Base-by-base conservation (phyloP, 2,888 invertebrate genomes). In the Hofmannophila pseudospretella region DNA sequence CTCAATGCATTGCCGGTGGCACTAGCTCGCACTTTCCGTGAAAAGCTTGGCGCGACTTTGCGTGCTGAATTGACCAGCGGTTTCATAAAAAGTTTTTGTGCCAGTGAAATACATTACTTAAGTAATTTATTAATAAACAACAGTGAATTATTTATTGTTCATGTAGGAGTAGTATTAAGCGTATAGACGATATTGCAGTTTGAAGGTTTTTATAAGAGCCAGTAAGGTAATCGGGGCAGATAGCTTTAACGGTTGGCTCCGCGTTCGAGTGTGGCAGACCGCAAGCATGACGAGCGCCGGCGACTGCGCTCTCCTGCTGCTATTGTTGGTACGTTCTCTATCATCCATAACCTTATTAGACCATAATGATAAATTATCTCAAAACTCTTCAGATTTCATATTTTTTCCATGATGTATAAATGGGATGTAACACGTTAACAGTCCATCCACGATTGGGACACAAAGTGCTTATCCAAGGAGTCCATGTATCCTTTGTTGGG, bases 161-260 rank as follows among this genome's bases (percentile, higher is more conserved):
- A n/a, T n/a, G n/a, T n/a, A n/a, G n/a, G n/a, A n/a, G n/a, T 34
- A 16, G 19, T 37, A 13, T 27, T 32, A 22, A 34, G 27, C 45
- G 41, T 36, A 40, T 34, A 50, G 37, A 40, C 42, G 33, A 42
- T 38, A 43, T 32, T 35, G 31, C 32, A 43, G n/a, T 38, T 44
- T 37, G 46, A 53, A 51, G 53, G 55, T 71, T 79, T 80, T 77
- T 69, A 67, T 63, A 62, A 63, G 61, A 61, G 60, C 64, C 65
- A 67, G 78, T 71, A 77, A 74, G 70, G 79, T 84, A 84, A 86
- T 85, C 84, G 86, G 86, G 85, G 85, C 86, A 85, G 78, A 85
- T 77, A 86, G 71, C 64, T 67, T 82, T 85, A 86, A 86, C 86
- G 86, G 86, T 86, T 75, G 82, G 75, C 62, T 79, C 82, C 73